Evolutionary conservation across 1,140 invertebrate genomes (phyloP), one percentile per base, ranked within the genome.

Genomic region (Colletes latitarsis): DNA sequence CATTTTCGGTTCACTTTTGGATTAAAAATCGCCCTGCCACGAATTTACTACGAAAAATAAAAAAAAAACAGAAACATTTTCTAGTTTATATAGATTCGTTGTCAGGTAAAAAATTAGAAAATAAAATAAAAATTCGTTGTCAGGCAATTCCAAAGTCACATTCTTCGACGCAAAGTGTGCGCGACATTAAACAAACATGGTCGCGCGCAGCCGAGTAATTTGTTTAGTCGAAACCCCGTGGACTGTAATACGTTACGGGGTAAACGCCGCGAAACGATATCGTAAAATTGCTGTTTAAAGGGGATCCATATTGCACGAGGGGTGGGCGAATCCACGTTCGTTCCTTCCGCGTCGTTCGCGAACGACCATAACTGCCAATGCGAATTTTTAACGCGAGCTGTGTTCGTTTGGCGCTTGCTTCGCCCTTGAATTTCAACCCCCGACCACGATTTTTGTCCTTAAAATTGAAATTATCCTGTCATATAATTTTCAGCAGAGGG

Each of bases 231-330:
- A 6, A 53, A 43, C 55, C 72, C 21, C 15, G 8, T 41, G n/a
- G 19, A 30, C 6, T 21, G 68, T 21, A 71, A 63, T 78, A 78
- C 39, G 49, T 78, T 78, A 64, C 69, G 30, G 15, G 19, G 68
- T 72, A 78, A 78, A 78, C 58, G 77, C 69, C 58, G 77, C 58
- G 77, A 78, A 78, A 78, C 77, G 77, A 72, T 78, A 72, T 72
- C 68, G 58, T 64, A 78, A 78, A 78, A 72, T 72, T 72, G 68
- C 57, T 78, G 41, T 78, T 78, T 64, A 64, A 78, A 78, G 58
- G 69, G 58, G 39, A 30, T 72, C 58, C 68, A 72, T 72, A 72
- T 72, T 63, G 68, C 30, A 55, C 69, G 46, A 6, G 67, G n/a
- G 17, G 2, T 12, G 14, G 2, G 19, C 21, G 21, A 15, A 9